phyloP scores from a whole-genome alignment of 2,888 invertebrate species.

The Scaptodrosophila latifasciaeformis region DNA sequence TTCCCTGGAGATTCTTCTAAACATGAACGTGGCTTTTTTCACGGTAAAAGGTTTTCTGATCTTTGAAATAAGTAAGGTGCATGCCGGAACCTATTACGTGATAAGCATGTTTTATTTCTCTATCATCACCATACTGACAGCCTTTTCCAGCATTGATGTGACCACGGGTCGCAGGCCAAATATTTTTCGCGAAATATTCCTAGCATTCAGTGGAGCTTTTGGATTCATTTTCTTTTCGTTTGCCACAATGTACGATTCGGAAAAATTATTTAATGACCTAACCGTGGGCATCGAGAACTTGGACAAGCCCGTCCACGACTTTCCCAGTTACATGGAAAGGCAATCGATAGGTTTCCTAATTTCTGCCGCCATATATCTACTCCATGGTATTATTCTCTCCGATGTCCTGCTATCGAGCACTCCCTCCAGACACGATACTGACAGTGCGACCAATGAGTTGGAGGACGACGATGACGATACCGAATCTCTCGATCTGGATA shows the following conservation, averaged over 20 bases:
- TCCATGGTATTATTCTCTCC: constrained; percentile 20
- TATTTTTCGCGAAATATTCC: constrained; percentile 21
- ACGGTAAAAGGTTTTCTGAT: too few species aligned
- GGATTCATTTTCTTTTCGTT: constrained; percentile 17
- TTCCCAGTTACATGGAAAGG: constrained; percentile 10
- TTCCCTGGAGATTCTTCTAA: constrained; percentile 18
- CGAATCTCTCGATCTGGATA: constrained; percentile 6
- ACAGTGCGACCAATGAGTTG: neutral
- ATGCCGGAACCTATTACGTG: too few species aligned
- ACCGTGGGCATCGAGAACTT: neutral
- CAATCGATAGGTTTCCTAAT: constrained; percentile 23
- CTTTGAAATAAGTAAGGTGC: too few species aligned
- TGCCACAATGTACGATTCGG: constrained; percentile 25
- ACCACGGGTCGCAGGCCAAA: constrained; percentile 18
- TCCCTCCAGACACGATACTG: too few species aligned
- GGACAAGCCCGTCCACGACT: constrained; percentile 18
- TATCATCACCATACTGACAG: constrained; percentile 14
- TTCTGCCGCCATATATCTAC: constrained; percentile 15
- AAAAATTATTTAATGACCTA: constrained; percentile 13
- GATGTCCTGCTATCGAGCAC: constrained; percentile 22
- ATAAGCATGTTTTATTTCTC: too few species aligned
- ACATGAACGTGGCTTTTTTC: constrained; percentile 24
- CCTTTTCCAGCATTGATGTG: constrained; percentile 26
- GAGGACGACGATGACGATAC: constrained; percentile 3
- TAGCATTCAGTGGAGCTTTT: constrained; percentile 1